phyloP scores from a whole-genome alignment of 1,140 invertebrate species.

The Chionoecetes opilio region DNA sequence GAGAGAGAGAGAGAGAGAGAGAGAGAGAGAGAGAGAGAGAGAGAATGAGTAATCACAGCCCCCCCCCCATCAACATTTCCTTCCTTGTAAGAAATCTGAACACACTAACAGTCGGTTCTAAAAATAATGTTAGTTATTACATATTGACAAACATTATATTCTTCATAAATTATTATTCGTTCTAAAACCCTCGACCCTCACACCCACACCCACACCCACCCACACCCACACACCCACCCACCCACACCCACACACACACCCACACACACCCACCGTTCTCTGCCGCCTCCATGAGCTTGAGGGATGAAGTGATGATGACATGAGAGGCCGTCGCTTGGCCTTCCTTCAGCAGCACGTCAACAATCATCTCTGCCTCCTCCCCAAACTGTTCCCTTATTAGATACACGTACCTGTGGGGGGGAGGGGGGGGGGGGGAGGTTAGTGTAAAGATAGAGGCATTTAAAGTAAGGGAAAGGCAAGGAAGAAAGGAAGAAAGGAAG shows the following conservation, averaged over 20 bases:
- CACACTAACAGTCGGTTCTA: no score
- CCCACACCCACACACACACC: background rate
- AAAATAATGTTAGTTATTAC: no score
- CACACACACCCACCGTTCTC: slow-evolving; percentile 58
- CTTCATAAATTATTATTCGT: no score
- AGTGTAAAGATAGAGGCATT: no score
- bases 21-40: no score
- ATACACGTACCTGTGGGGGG: slow-evolving; percentile 85
- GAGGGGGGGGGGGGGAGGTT: background rate
- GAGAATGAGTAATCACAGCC: no score
- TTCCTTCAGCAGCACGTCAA: slow-evolving; percentile 89
- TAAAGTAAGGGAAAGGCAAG: no score
- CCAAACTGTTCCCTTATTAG: slow-evolving; percentile 90
- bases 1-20: no score
- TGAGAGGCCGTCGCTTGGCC: slow-evolving; percentile 88
- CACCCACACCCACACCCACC: background rate
- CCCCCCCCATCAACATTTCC: no score
- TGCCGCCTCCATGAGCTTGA: slow-evolving; percentile 84
- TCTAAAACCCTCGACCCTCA: background rate
- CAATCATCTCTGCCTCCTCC: slow-evolving; percentile 88
- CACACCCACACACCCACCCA: background rate
- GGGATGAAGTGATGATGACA: slow-evolving; percentile 87
- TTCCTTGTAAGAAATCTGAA: no score
- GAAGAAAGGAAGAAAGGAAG: no score
- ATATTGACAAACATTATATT: no score